Base-by-base conservation (phyloP, 2,113 vertebrate species). In the Osmerus mordax region DNA sequence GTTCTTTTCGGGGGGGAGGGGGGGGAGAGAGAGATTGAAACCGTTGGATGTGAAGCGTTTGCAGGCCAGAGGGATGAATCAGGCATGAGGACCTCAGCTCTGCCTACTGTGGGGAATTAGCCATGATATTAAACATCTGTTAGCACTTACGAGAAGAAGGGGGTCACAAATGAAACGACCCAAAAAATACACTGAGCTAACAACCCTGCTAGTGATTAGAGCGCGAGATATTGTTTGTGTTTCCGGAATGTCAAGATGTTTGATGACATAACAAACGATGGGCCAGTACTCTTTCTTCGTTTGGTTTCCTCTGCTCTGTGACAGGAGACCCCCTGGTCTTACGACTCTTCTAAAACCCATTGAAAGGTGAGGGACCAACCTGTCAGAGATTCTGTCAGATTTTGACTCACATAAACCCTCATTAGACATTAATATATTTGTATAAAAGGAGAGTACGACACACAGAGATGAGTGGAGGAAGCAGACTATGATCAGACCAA, bases 101-200 rank as follows among this genome's bases (percentile, higher is more conserved):
- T 32, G 69, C 53, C 55, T 21, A 53, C 47, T 73, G 68, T 52
- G 54, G 58, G 21, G 59, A 16, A 62, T 74, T 76, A 64, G 12
- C 67, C 19, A 41, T 65, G 2, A 69, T 69, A 78, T 64, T 76
- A 74, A 32, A 75, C 70, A 81, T 72, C 61, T 74, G 74, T 66
- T 56, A 59, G n/a, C 51, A 64, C 15, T 78, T 78, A 67, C 41
- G 13, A 28, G n/a, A 32, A 70, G 59, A 19, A 70, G 59, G 25
- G 63, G 62, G 71, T 69, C 15, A 32, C 29, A 51, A 14, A 56
- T 25, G 29, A 66, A 59, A 66, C 62, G 29, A 32, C 29, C 65
- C 56, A 21, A 21, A 61, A 61, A 60, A 60, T 36, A 59, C 23
- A 62, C 23, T 5, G 25, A 6, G 25, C 29, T 58, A 70, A 61